Base-by-base conservation (phyloP, 2,113 vertebrate species). In the Aphyosemion australe region DNA sequence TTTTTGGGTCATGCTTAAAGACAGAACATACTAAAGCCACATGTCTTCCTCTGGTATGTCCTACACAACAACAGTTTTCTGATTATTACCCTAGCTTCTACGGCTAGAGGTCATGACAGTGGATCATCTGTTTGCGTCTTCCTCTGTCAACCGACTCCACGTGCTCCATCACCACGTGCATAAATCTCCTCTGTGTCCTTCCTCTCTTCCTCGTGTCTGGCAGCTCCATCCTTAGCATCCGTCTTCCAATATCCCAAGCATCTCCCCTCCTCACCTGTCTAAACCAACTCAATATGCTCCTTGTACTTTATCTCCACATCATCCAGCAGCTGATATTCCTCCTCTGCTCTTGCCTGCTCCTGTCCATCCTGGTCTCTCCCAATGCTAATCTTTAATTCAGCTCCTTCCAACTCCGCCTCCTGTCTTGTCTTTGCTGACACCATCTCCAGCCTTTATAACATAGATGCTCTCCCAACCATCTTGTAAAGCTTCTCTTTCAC, bases 381-480 rank as follows among this genome's bases (percentile, higher is more conserved):
- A 48, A 18, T 48, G 46, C 46, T 48, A 18, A 48, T 48, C n/a
- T 48, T 19, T 48, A 10, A 48, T 19, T 48, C 46, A 48, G 46
- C 10, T 48, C 8, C 45, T n/a, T 46, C 15, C 46, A 18, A 18
- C 46, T 11, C 46, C 8, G 46, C 46, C 46, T 47, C 45, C 16
- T 19, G 46, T 48, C 46, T 48, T 48, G 46, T 48, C 13, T 48
- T 48, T 48, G 18, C 46, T 48, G 46, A 48, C 46, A 48, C 46
- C 9, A 1, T 48, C n/a, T 48, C n/a, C 46, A 48, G n/a, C 46
- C n/a, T 15, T 19, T 19, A 48, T 18, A 48, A 48, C 46, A 48
- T 6, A 51, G 49, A 51, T 51, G 20, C 3, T 51, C 20, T 51
- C 20, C 12, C 49, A 26, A 7, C 49, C 20, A 21, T 51, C 49